Evolutionary conservation across 2,888 invertebrate genomes (phyloP).

Genomic region (Lysandra coridon): DNA sequence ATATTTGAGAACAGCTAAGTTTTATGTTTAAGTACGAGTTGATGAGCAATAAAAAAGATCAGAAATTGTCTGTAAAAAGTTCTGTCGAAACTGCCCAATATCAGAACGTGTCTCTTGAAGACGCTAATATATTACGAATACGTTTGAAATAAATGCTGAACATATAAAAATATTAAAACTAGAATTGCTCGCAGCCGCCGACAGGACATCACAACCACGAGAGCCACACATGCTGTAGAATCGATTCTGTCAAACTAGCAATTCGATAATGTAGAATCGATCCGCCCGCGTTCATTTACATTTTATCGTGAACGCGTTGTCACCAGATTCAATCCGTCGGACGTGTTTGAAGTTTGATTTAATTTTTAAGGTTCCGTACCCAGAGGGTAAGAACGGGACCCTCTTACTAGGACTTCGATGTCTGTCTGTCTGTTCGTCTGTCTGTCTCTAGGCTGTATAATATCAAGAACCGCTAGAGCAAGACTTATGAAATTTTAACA

Average conservation of each 20-base stretch:
- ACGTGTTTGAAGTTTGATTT: background rate
- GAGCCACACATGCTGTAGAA: conserved; percentile 52
- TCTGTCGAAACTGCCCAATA: background rate
- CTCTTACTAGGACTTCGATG: too few species aligned
- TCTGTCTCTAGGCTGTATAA: too few species aligned
- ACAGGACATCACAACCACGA: conserved; percentile 49
- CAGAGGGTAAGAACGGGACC: too few species aligned
- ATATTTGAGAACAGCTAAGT: too few species aligned
- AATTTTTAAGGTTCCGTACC: too few species aligned
- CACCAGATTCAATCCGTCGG: conserved; percentile 5
- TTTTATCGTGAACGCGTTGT: conserved; percentile 21
- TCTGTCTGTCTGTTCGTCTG: too few species aligned
- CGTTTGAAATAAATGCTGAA: background rate
- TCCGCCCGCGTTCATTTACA: conserved; percentile 38
- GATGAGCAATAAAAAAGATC: too few species aligned
- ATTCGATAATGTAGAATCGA: conserved; percentile 55
- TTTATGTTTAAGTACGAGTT: too few species aligned
- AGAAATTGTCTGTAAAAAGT: background rate
- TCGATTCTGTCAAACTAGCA: conserved; percentile 44
- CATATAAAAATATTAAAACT: conserved; percentile 40
- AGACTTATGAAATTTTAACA: too few species aligned
- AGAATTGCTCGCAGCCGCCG: conserved; percentile 51
- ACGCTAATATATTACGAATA: background rate
- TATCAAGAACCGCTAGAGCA: too few species aligned
- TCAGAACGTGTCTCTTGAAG: background rate